Conservation (phyloP, 2,888 invertebrate genomes). For the Drosophila sordidula region DNA sequence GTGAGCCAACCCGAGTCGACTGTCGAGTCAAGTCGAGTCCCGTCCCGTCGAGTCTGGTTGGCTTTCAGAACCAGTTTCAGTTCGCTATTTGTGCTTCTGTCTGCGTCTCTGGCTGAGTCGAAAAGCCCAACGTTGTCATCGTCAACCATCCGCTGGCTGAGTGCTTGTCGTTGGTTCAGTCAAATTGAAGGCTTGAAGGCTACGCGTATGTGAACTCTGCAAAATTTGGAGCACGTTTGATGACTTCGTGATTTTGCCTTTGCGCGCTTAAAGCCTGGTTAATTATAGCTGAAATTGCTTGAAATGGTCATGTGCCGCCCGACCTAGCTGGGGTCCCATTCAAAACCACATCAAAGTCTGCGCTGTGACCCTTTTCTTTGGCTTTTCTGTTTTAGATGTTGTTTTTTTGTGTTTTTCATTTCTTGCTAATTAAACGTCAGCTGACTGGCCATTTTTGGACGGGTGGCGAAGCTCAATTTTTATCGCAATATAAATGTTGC, state of each 20-base stretch:
- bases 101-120: constrained; percentile 4
- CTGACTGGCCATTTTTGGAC: constrained; percentile 51
- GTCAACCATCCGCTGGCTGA: constrained; percentile 18
- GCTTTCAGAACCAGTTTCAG: not conserved
- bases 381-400: constrained; percentile 2
- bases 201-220: constrained; percentile 22
- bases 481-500: constrained; percentile 66
- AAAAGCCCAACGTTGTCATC: constrained; percentile 28
- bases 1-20: constrained; percentile 40
- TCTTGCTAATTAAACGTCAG: constrained; percentile 70
- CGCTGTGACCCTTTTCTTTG: constrained; percentile 28
- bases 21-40: constrained; percentile 30
- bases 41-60: constrained; percentile 33
- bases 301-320: constrained; percentile 14
- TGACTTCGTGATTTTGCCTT: constrained; percentile 48
- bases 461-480: constrained; percentile 55
- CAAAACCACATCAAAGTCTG: constrained; percentile 72
- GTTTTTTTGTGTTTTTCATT: constrained; percentile 31
- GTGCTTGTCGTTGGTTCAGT: constrained; percentile 33
- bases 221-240: constrained; percentile 41
- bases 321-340: constrained; percentile 9
- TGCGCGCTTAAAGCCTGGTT: constrained; percentile 51
- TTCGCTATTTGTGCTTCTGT: constrained; percentile 4
- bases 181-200: constrained; percentile 48
- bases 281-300: constrained; percentile 56